Conservation (phyloP, 2,797 vertebrate species). For the Megaceryle alcyon region DNA sequence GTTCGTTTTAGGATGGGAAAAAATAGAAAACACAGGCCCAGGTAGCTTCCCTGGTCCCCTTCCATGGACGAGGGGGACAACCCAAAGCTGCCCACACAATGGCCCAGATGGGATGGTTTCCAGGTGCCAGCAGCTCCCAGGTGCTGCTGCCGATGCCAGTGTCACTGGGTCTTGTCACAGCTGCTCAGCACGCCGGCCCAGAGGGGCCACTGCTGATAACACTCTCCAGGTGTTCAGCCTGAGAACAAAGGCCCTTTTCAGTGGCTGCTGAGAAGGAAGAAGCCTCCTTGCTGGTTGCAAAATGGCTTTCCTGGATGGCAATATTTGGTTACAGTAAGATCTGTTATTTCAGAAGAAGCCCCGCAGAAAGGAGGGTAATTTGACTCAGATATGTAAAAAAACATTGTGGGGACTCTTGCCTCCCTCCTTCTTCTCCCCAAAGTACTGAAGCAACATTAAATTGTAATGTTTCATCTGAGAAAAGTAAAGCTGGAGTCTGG, state of each 20-base stretch:
- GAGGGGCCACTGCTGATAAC: conserved; percentile 76
- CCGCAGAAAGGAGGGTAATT: conserved; percentile 75
- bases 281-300: conserved; percentile 82
- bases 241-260: conserved; percentile 94
- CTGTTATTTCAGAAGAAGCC: conserved; percentile 80
- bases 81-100: not conserved
- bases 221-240: conserved; percentile 88
- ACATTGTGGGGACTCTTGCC: conserved; percentile 24
- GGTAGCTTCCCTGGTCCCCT: not conserved
- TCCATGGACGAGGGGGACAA: not conserved
- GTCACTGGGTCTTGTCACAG: conserved; percentile 49
- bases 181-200: not conserved
- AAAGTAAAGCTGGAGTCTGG: not conserved
- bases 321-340: conserved; percentile 85
- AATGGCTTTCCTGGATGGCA: conserved; percentile 82
- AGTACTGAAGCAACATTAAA: not conserved
- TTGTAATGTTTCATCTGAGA: not conserved
- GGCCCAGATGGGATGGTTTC: not conserved
- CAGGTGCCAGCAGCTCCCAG: not conserved
- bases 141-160: not conserved
- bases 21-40: not conserved
- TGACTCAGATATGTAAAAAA: conserved; percentile 75
- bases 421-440: conserved; percentile 20
- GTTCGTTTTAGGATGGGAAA: not conserved
- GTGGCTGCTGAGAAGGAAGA: conserved; percentile 82